Percentiles rank a stretch among this genome's conserved stretches.
These are phyloP conservation scores for Napeogenes sylphis DNA, from an alignment of 2,888 invertebrate genomes.

Conservation along the genomic window DNA sequence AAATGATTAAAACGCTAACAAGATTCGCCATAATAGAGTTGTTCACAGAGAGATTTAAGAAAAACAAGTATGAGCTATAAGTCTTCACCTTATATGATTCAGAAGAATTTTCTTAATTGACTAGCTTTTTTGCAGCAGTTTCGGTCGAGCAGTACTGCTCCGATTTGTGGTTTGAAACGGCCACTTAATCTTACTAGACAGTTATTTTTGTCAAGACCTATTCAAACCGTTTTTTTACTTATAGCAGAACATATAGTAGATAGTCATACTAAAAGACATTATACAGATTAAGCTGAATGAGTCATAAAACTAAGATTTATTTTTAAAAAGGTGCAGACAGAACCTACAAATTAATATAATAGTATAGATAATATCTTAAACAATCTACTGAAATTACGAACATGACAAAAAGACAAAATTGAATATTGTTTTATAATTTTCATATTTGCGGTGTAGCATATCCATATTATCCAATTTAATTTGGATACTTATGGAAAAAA, in stretches of 20 bases:
- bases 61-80: conserved; percentile 64
- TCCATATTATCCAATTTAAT: conserved; percentile 32
- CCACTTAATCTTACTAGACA: too few relatives aligned
- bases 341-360: too few relatives aligned
- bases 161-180: too few relatives aligned
- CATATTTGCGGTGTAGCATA: conserved; percentile 33
- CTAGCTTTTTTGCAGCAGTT: too few relatives aligned
- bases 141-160: too few relatives aligned
- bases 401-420: conserved; percentile 35
- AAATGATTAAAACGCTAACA: conserved; percentile 77
- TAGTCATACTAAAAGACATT: too few relatives aligned
- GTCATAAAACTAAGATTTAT: too few relatives aligned
- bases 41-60: conserved; percentile 73
- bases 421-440: conserved; percentile 48
- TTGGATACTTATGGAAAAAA: conserved; percentile 1
- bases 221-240: too few relatives aligned
- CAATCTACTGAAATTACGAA: conserved; percentile 9
- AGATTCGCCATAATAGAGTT: conserved; percentile 74
- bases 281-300: too few relatives aligned
- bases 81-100: conserved; percentile 34
- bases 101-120: conserved; percentile 54
- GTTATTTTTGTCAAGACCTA: too few relatives aligned
- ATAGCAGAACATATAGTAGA: too few relatives aligned
- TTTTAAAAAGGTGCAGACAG: too few relatives aligned
- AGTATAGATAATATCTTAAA: conserved; percentile 31